phyloP scores from a whole-genome alignment of 2,113 vertebrate species.

The Asarcornis scutulata region DNA sequence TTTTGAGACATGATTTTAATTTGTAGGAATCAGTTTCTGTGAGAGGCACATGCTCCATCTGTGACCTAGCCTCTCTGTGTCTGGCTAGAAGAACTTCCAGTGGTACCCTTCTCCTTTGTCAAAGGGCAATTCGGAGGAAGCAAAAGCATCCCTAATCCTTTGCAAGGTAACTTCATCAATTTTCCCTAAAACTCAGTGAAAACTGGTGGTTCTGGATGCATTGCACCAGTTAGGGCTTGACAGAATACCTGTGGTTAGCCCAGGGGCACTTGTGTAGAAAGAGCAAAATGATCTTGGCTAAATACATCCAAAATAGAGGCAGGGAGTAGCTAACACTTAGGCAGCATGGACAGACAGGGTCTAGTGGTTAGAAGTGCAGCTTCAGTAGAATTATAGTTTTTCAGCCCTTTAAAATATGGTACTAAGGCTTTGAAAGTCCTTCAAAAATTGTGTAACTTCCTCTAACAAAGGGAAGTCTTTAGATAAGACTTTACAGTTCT shows the following conservation, averaged over 20 bases:
- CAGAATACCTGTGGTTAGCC: neutral
- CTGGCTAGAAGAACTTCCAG: neutral
- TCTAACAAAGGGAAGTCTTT: neutral
- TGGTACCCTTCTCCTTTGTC: neutral
- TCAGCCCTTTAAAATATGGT: neutral
- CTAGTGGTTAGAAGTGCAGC: neutral
- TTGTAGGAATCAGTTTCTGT: neutral
- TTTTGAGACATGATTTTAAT: neutral
- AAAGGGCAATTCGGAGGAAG: neutral
- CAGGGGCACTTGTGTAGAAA: neutral
- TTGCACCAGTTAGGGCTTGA: neutral
- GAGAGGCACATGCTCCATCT: neutral
- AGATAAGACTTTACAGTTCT: neutral
- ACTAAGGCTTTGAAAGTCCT: neutral
- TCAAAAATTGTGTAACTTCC: neutral
- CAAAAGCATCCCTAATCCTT: neutral
- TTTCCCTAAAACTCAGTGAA: neutral
- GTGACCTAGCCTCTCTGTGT: neutral
- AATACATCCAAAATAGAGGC: neutral
- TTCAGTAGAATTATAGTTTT: neutral
- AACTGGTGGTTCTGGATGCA: neutral
- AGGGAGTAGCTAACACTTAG: neutral
- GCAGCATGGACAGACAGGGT: fast-evolving
- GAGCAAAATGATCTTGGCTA: neutral
- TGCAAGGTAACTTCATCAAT: neutral